phyloP scores from a whole-genome alignment of 2,113 vertebrate species.

The Tringa solitaria region DNA sequence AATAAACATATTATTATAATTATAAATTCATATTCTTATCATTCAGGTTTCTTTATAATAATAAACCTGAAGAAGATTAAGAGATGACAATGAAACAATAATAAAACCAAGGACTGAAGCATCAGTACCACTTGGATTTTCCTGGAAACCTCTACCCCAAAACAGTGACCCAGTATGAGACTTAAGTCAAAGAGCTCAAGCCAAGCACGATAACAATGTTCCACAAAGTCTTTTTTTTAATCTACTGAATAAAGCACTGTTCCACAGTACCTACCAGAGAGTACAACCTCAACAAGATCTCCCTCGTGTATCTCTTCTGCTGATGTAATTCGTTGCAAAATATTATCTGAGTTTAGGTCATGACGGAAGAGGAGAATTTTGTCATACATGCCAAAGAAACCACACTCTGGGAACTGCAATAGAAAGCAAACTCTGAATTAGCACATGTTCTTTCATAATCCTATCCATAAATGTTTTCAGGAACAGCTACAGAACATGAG shows the following conservation, averaged over 20 bases:
- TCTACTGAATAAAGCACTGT: neutral
- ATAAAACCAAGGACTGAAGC: neutral
- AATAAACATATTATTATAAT: neutral
- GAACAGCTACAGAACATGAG: neutral
- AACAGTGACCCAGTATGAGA: neutral
- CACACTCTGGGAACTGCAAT: constrained; percentile 94
- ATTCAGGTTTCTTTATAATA: neutral
- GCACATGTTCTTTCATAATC: neutral
- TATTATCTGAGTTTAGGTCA: constrained; percentile 94
- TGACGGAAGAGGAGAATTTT: constrained; percentile 98
- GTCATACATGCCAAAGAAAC: constrained; percentile 99
- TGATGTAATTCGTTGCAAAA: constrained; percentile 92
- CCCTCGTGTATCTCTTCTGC: constrained; percentile 96
- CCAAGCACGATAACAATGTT: neutral
- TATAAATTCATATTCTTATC: neutral
- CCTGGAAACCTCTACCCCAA: neutral
- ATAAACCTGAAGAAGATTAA: neutral
- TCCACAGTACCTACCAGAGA: constrained; percentile 79
- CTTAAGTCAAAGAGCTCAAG: neutral
- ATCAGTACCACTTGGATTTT: neutral
- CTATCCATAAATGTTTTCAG: neutral
- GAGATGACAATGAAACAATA: neutral
- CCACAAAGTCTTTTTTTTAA: neutral
- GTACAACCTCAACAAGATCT: constrained; percentile 95
- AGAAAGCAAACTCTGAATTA: constrained; percentile 51